Base-by-base conservation (phyloP, 2,888 invertebrate genomes). In the Mesorhabditis belari region DNA sequence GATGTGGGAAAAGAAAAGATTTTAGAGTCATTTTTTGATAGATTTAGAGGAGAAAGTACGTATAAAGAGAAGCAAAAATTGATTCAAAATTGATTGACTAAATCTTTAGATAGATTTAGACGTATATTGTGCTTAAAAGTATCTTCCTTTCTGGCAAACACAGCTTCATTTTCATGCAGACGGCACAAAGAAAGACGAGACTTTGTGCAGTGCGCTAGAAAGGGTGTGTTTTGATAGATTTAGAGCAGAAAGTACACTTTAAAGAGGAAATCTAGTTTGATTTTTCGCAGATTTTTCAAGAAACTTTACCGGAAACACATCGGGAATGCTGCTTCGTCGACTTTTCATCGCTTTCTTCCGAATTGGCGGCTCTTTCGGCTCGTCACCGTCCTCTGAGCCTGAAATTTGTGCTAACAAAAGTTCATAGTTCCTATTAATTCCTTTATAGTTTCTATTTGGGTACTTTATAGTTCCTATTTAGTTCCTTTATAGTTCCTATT, bases 321-420 rank as follows among this genome's bases (percentile, higher is more conserved):
- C 73, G 19, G 73, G 73, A 59, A 74, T 73, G 58, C 69, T 69
- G 44, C 66, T 70, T 17, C 73, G 51, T 19, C 74, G 49, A 61
- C 70, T 73, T 29, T 68, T 66, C 2, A 67, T 59, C 1, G 61
- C 63, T 55, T 65, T 69, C 58, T 66, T 73, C 27, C 66, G 55
- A 3, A 63, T 60, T 50, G 60, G 60, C n/a, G 68, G 65, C 6
- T 60, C 52, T 19, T 51, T 62, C n/a, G 57, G 49, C 12, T 61
- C 61, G 51, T 61, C 64, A 26, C 19, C n/a, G 12, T 35, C 44
- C 12, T 35, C 44, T n/a, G 44, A 35, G 44, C 44, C 44, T 35
- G 2, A 17, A 35, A n/a, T n/a, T 35, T n/a, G n/a, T n/a, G n/a
- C n/a, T n/a, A n/a, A n/a, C n/a, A n/a, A n/a, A n/a, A n/a, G n/a